These are phyloP conservation scores for Phalacrocorax pelagicus DNA, from an alignment of 2,113 vertebrate species.

Conservation along the genomic window DNA sequence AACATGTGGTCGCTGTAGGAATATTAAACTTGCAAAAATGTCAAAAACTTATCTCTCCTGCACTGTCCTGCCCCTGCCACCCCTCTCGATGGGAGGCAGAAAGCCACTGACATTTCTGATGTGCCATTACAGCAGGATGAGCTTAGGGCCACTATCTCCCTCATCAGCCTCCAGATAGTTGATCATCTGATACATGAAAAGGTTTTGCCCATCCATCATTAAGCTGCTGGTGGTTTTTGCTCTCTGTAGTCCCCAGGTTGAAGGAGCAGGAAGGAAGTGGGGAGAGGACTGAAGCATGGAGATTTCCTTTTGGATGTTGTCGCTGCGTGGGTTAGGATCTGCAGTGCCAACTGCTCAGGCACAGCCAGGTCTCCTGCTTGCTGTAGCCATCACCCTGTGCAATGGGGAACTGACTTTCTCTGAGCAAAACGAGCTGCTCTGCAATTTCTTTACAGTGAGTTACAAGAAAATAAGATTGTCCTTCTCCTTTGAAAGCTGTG, in stretches of 20 bases:
- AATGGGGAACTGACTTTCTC: neutral
- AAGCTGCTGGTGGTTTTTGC: neutral
- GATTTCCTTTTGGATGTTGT: neutral
- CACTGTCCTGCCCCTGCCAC: neutral
- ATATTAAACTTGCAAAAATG: neutral
- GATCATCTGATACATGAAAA: neutral
- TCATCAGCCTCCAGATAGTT: neutral
- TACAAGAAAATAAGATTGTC: neutral
- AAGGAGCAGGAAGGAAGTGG: neutral
- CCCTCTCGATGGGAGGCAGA: neutral
- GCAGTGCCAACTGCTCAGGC: neutral
- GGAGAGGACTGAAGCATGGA: neutral
- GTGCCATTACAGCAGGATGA: neutral
- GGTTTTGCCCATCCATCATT: neutral
- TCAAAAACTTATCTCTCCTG: neutral
- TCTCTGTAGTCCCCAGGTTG: neutral
- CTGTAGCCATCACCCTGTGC: neutral
- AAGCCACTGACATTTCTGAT: neutral
- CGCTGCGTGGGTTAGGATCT: fast-evolving
- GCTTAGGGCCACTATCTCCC: neutral
- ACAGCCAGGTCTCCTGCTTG: neutral
- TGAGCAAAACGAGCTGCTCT: neutral
- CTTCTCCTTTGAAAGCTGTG: neutral
- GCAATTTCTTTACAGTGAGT: neutral
- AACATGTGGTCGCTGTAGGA: neutral